These are phyloP conservation scores for Esperia sulphurella DNA, from an alignment of 2,888 invertebrate species.

Conservation along the genomic window DNA sequence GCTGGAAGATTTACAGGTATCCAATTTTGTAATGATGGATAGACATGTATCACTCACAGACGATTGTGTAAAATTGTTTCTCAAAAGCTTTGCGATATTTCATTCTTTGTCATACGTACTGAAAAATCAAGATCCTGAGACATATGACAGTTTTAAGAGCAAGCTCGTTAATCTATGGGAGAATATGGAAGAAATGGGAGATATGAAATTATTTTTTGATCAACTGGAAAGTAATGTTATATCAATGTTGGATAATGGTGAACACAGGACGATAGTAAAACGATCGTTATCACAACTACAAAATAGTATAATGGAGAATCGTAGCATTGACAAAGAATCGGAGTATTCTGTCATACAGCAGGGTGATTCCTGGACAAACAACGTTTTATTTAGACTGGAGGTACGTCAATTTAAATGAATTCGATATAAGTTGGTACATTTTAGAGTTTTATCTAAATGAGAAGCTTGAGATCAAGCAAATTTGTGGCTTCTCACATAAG, in stretches of 20 bases:
- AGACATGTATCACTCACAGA: conserved; percentile 17
- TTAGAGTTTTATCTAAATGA: too few species aligned
- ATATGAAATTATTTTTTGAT: neutral
- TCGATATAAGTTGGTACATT: too few species aligned
- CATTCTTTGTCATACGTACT: conserved; percentile 36
- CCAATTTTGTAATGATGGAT: conserved; percentile 29
- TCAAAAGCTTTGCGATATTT: conserved; percentile 31
- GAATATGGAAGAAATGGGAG: neutral
- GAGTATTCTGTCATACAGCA: conserved; percentile 22
- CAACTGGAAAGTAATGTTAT: neutral
- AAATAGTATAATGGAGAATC: neutral
- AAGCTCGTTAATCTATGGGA: neutral
- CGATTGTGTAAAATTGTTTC: conserved; percentile 20
- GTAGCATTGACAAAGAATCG: conserved; percentile 10
- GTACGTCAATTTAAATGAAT: conserved; percentile 10
- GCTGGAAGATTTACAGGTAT: conserved; percentile 35
- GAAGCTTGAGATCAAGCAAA: too few species aligned
- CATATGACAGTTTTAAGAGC: neutral
- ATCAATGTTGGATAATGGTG: neutral
- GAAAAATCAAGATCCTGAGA: conserved; percentile 26
- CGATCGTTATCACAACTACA: neutral
- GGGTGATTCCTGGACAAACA: conserved; percentile 30
- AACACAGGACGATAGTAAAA: neutral
- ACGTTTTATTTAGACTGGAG: conserved; percentile 22
- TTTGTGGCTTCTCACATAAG: too few species aligned